Conservation (phyloP, 2,797 vertebrate species). For the Dipus sagitta region DNA sequence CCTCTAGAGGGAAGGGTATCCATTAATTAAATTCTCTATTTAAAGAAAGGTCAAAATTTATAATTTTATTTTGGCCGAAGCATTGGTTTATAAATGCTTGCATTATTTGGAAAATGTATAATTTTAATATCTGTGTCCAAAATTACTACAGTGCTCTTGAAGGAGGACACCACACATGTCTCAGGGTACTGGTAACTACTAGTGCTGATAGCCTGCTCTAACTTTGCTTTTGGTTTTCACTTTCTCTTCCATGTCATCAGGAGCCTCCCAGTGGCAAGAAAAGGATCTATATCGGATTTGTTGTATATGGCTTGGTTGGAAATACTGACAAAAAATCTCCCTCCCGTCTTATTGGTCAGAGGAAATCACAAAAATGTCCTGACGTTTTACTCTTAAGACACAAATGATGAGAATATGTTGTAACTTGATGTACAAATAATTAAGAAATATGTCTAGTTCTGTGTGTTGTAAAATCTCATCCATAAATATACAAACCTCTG, state of each 20-base stretch:
- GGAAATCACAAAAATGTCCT: constrained; percentile 99
- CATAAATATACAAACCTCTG: constrained; percentile 24
- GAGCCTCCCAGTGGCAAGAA: constrained; percentile 98
- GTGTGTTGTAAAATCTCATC: constrained; percentile 43
- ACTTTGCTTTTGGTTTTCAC: constrained; percentile 29
- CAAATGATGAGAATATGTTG: constrained; percentile 33
- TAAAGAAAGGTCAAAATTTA: constrained; percentile 44
- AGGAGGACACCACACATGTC: neutral
- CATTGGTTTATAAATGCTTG: constrained; percentile 17
- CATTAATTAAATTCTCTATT: constrained; percentile 28
- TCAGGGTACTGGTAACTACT: constrained; percentile 21
- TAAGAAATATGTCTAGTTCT: neutral
- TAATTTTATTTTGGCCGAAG: constrained; percentile 9
- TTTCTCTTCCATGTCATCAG: constrained; percentile 85
- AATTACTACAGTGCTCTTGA: constrained; percentile 8
- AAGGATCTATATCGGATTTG: constrained; percentile 95
- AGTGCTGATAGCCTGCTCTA: neutral
- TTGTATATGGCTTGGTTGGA: constrained; percentile 99
- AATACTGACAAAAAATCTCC: constrained; percentile 95
- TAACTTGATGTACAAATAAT: constrained; percentile 41
- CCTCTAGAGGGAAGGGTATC: neutral
- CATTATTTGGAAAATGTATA: constrained; percentile 24
- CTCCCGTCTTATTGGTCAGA: constrained; percentile 95
- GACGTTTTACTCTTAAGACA: constrained; percentile 96
- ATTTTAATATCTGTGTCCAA: constrained; percentile 7